Evolutionary conservation across 1,140 invertebrate species (phyloP).

Genomic region (Mylabris phalerata): DNA sequence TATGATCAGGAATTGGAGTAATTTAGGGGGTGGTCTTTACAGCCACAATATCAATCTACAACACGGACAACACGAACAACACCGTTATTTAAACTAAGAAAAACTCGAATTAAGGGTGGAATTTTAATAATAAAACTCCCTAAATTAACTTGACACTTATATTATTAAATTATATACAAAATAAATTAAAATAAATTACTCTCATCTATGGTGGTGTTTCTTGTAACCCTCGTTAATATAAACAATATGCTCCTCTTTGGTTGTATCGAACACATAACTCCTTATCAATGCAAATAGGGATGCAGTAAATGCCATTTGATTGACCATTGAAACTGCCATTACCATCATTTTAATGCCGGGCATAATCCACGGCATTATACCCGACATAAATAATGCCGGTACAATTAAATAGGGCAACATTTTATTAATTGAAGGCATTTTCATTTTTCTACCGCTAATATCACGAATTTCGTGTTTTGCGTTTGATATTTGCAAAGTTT

Average conservation of each 20-base stretch:
- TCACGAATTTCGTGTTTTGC: no score
- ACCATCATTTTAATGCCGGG: slow-evolving; percentile 36
- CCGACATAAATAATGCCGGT: slow-evolving; percentile 34
- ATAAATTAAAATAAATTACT: no score
- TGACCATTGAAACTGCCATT: slow-evolving; percentile 35
- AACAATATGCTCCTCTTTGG: slow-evolving; percentile 34
- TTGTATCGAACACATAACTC: slow-evolving; percentile 36
- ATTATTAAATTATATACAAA: no score
- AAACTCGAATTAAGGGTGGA: no score
- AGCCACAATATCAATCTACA: slow-evolving; percentile 35
- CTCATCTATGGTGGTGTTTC: slow-evolving; percentile 3
- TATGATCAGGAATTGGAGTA: slow-evolving; percentile 47
- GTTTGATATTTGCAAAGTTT: no score
- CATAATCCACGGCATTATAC: slow-evolving; percentile 38
- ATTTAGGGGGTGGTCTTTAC: slow-evolving; percentile 32
- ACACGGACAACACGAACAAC: neutral
- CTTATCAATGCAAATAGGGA: slow-evolving; percentile 32
- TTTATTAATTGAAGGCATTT: slow-evolving; percentile 15
- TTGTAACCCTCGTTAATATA: slow-evolving; percentile 40
- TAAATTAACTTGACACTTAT: no score
- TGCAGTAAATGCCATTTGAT: slow-evolving; percentile 37
- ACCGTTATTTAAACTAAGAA: no score
- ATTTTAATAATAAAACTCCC: no score
- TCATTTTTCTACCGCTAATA: slow-evolving; percentile 16
- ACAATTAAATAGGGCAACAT: slow-evolving; percentile 31